Conservation (phyloP, 2,888 invertebrate genomes). For the Rotaria magnacalcarata region DNA sequence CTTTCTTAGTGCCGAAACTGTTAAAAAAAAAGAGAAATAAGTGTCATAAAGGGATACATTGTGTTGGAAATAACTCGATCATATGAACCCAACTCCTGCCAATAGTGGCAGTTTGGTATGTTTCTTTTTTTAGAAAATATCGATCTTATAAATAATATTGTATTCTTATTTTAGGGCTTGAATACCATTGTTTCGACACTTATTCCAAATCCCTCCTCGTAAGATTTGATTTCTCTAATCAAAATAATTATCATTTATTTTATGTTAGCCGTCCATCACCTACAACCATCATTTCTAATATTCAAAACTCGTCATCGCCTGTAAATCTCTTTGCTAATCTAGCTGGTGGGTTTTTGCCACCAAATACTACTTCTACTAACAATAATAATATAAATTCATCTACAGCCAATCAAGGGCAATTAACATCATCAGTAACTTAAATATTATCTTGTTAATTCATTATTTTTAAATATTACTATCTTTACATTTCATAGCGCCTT, state of each 20-base stretch:
- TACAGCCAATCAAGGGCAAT: constrained; percentile 19
- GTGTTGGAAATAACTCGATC: neutral
- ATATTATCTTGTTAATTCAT: neutral
- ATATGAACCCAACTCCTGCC: constrained; percentile 32
- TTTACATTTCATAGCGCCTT: constrained; percentile 63
- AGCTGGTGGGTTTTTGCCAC: neutral
- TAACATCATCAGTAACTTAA: neutral
- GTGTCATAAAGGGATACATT: neutral
- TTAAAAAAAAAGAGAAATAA: neutral
- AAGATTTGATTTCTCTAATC: neutral
- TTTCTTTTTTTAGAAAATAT: neutral
- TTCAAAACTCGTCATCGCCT: constrained; percentile 10
- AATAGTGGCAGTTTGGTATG: constrained; percentile 30
- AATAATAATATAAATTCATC: neutral
- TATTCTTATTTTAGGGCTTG: neutral
- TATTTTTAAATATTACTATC: neutral
- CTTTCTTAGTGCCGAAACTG: neutral
- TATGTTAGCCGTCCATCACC: constrained; percentile 5
- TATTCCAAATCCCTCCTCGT: neutral
- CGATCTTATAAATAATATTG: neutral
- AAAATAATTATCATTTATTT: too few relatives aligned
- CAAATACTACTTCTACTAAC: neutral
- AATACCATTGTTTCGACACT: constrained; percentile 36
- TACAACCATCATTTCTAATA: neutral
- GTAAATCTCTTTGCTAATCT: constrained; percentile 11